Evolutionary conservation across 2,888 invertebrate genomes (phyloP).

Genomic region (Elegia similella): DNA sequence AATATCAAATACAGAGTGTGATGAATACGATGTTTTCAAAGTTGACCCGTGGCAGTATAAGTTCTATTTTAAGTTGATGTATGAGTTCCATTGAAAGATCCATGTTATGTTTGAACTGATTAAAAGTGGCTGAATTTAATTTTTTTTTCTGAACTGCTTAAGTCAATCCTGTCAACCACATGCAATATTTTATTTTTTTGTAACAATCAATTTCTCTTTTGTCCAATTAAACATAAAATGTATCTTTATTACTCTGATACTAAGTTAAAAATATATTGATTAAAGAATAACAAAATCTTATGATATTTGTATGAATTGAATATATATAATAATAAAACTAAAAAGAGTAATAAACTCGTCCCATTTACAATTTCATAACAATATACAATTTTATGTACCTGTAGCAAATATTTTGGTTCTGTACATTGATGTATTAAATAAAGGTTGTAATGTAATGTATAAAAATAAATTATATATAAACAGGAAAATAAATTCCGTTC

Average conservation of each 20-base stretch:
- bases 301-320: neutral
- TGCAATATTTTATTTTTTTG: neutral
- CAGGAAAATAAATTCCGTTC: constrained; percentile 51
- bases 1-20: too few species aligned
- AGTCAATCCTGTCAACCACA: too few species aligned
- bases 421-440: constrained; percentile 41
- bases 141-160: too few species aligned
- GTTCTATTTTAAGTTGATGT: too few species aligned
- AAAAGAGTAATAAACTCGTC: constrained; percentile 35
- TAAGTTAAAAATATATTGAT: neutral
- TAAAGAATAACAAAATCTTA: constrained; percentile 5
- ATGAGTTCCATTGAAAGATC: too few species aligned
- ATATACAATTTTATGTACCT: constrained; percentile 51
- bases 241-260: neutral
- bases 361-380: constrained; percentile 54
- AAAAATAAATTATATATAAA: constrained; percentile 27
- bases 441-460: constrained; percentile 33
- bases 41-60: too few species aligned
- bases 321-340: neutral
- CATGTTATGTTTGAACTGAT: too few species aligned
- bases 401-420: constrained; percentile 40
- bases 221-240: neutral
- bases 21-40: too few species aligned
- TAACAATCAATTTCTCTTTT: neutral
- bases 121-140: too few species aligned